A percentile compares a stretch with the other conserved stretches of the same genome.
Conservation (phyloP, 2,797 vertebrate species). For the Pangasius sanitwongsei region DNA sequence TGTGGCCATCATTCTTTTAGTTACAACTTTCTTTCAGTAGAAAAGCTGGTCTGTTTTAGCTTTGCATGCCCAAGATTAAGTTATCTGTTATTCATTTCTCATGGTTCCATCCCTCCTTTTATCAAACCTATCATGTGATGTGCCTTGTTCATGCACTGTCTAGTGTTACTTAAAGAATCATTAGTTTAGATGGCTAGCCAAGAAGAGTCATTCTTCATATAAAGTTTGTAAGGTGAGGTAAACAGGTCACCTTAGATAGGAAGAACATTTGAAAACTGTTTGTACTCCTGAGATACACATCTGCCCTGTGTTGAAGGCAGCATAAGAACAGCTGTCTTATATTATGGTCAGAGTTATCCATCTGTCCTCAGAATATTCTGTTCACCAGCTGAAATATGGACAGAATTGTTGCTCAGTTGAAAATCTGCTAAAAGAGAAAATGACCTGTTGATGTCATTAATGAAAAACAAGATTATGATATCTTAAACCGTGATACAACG, state of each 20-base stretch:
- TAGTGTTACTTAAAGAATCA: not conserved
- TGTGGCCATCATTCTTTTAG: not conserved
- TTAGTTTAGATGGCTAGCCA: not conserved
- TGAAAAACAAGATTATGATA: not conserved
- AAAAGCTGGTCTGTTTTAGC: conserved; percentile 13
- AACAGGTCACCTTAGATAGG: not conserved
- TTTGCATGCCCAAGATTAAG: not conserved
- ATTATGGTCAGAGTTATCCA: not conserved
- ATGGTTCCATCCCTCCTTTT: not conserved
- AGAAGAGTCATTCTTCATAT: not conserved
- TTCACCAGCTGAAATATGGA: not conserved
- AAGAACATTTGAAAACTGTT: not conserved
- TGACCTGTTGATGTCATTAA: not conserved
- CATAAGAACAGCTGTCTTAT: conserved; percentile 1
- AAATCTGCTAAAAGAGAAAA: not conserved
- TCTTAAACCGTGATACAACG: not conserved
- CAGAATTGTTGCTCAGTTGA: not conserved
- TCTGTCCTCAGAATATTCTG: conserved; percentile 14
- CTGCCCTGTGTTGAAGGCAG: not conserved
- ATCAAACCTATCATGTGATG: not conserved
- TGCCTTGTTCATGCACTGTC: not conserved
- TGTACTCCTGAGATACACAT: not conserved
- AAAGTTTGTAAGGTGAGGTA: not conserved
- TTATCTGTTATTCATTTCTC: conserved; percentile 9
- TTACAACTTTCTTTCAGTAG: not conserved